Conservation (phyloP, 2,888 invertebrate species). For the Netelia melanura region DNA sequence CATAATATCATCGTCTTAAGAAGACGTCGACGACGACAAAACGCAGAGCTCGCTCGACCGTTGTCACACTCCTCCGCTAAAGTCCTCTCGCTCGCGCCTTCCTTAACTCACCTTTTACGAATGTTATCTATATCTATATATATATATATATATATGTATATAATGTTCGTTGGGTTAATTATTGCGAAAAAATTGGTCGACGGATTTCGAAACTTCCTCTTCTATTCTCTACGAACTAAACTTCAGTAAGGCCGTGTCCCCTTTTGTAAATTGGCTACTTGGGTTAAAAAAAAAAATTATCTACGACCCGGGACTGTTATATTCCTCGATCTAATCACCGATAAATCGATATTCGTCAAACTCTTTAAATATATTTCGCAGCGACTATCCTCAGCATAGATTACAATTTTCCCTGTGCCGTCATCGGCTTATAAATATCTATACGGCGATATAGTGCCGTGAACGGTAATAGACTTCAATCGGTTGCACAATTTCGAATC, state of each 20-base stretch:
- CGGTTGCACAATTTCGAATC: too few relatives aligned
- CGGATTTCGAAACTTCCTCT: neutral
- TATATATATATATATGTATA: neutral
- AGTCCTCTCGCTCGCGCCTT: neutral
- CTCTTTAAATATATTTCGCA: neutral
- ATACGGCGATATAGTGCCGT: neutral
- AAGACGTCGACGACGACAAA: constrained; percentile 29
- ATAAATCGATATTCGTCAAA: neutral
- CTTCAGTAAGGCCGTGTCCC: neutral
- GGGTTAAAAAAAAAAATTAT: too few relatives aligned
- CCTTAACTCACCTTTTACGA: neutral
- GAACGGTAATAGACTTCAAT: neutral
- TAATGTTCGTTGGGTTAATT: neutral
- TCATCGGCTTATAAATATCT: neutral
- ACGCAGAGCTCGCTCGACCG: constrained; percentile 66
- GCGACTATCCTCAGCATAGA: neutral
- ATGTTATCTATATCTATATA: neutral
- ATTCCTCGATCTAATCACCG: neutral
- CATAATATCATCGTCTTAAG: constrained; percentile 74
- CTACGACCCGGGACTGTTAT: too few relatives aligned
- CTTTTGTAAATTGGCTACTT: neutral
- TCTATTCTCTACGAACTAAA: neutral
- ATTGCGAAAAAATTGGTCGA: neutral
- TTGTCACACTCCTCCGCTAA: constrained; percentile 74
- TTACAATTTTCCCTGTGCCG: neutral